Evolutionary conservation across 2,888 invertebrate species (phyloP), one percentile per base, ranked within the genome.

Genomic region (Drosophila macrospina): DNA sequence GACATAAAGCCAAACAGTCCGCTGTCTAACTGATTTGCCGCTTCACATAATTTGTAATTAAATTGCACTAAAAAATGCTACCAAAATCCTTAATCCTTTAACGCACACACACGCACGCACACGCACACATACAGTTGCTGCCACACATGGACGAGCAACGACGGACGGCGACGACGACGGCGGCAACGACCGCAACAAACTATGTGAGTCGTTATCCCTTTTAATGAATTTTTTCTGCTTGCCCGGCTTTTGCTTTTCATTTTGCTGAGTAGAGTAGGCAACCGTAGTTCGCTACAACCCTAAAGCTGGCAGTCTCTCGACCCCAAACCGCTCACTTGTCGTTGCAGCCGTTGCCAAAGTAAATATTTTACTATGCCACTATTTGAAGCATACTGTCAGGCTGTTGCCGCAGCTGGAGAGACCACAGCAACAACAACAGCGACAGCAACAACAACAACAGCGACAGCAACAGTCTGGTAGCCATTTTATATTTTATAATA

Each of bases 401-500:
- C 87, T 71, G 86, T 78, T 69, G 79, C 74, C 86, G 64, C 82
- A 79, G 88, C 82, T 70, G 84, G 62, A 77, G 68, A 65, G 67
- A 39, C 67, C 50, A 60, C 64, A 80, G 42, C 63, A 75, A 45
- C 60, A 52, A 44, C 68, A 72, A 42, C 52, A 80, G 36, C 63
- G 64, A 45, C 63, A 54, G 1, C 7, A 24, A 42, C 66, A 67
- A 44, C 60, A 70, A 39, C 62, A 62, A 54, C 66, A 55, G 4
- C 28, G 37, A 42, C 13, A 83, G 82, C 86, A 83, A 88, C 86
- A 86, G 80, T 64, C 81, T 70, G 86, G 65, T 65, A 62, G 69
- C 81, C 78, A 74, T 88, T 88, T 83, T 86, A 88, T 86, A 88
- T 88, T 88, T 84, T 77, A 80, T 69, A 88, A 84, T 80, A 84